A percentile compares a stretch with the other conserved stretches of the same genome.
These are phyloP conservation scores for Tetragonisca angustula DNA, from an alignment of 2,888 invertebrate genomes.

Conservation along the genomic window DNA sequence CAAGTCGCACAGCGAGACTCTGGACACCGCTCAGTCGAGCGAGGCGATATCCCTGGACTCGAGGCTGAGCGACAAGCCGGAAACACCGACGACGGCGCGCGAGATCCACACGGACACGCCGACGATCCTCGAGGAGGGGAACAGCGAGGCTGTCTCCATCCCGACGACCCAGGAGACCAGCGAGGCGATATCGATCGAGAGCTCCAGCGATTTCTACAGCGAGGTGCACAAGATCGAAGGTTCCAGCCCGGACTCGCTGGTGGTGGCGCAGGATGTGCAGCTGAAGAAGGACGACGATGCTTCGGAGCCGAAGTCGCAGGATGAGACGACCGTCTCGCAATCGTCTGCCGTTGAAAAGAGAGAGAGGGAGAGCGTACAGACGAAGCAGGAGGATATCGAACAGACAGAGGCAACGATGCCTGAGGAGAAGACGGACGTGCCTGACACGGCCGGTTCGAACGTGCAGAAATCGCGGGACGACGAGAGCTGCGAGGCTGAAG, in stretches of 20 bases:
- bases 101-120: slow-evolving; percentile 78
- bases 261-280: slow-evolving; percentile 48
- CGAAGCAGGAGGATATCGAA: slow-evolving; percentile 27
- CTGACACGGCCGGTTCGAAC: not conserved
- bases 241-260: slow-evolving; percentile 62
- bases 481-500: slow-evolving; percentile 1
- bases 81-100: slow-evolving; percentile 74
- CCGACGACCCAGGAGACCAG: slow-evolving; percentile 83
- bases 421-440: slow-evolving; percentile 23
- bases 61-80: slow-evolving; percentile 84
- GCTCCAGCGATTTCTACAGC: slow-evolving; percentile 87
- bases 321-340: slow-evolving; percentile 20
- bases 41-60: slow-evolving; percentile 85
- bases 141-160: slow-evolving; percentile 76
- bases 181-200: slow-evolving; percentile 85
- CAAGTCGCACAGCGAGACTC: slow-evolving; percentile 82
- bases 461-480: slow-evolving; percentile 31
- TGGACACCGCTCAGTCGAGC: slow-evolving; percentile 80
- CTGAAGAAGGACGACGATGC: slow-evolving; percentile 63
- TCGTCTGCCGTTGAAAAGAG: slow-evolving; percentile 60
- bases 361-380: slow-evolving; percentile 68
- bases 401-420: slow-evolving; percentile 62
- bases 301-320: slow-evolving; percentile 40
- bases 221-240: slow-evolving; percentile 86
- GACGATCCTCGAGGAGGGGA: slow-evolving; percentile 78